A percentile compares a stretch with the other conserved stretches of the same genome.
phyloP scores from a whole-genome alignment of 2,113 vertebrate species.

The Callithrix jacchus region DNA sequence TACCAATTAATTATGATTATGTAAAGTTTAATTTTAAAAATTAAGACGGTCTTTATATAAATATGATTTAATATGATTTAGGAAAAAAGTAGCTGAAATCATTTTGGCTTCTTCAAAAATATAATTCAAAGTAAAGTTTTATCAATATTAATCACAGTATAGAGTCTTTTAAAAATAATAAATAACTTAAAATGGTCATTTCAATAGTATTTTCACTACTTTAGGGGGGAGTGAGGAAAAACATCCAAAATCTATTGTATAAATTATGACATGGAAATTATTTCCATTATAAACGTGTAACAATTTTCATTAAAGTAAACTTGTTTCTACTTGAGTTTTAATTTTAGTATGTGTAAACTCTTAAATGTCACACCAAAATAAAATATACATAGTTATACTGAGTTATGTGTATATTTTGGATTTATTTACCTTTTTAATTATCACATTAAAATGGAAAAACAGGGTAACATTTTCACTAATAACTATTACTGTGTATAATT shows the following conservation, averaged over 20 bases:
- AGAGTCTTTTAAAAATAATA: background rate
- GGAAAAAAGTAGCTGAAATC: background rate
- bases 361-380: background rate
- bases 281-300: background rate
- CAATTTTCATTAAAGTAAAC: background rate
- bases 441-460: background rate
- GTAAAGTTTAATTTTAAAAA: background rate
- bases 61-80: background rate
- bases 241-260: background rate
- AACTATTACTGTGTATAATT: background rate
- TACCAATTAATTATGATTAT: background rate
- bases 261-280: constrained; percentile 1
- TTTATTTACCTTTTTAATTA: background rate
- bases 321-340: background rate
- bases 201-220: background rate
- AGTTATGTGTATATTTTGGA: background rate
- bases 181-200: background rate
- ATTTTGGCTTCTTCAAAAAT: constrained; percentile 38
- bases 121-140: constrained; percentile 15
- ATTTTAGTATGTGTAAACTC: background rate
- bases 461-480: background rate
- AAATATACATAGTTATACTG: background rate
- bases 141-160: background rate
- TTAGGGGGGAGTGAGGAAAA: background rate
- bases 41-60: background rate